Percentiles rank a stretch among this genome's conserved stretches.
Conservation (phyloP, 1,140 invertebrate genomes). For the Globodera rostochiensis region DNA sequence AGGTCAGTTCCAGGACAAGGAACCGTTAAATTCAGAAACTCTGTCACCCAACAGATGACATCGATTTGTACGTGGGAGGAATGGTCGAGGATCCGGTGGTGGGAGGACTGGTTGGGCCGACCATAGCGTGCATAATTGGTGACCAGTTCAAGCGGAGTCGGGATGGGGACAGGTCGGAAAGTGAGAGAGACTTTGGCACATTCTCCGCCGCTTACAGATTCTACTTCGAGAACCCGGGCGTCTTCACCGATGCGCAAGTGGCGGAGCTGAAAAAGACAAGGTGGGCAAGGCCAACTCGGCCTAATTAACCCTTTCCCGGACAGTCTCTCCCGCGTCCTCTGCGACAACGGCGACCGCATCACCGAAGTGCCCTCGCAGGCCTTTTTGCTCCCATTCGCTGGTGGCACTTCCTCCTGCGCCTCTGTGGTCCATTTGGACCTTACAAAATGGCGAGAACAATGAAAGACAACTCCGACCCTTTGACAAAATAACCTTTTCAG, state of each 20-base stretch:
- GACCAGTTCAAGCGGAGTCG: constrained; percentile 80
- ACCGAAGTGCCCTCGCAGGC: constrained; percentile 57
- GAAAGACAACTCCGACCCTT: not conserved
- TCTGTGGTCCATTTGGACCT: constrained; percentile 54
- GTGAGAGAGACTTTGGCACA: not conserved
- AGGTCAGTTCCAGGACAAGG: constrained; percentile 35
- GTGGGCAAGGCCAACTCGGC: not conserved
- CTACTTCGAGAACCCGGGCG: constrained; percentile 87
- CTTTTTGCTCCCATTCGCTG: constrained; percentile 52
- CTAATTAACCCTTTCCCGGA: no score
- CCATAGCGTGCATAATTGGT: constrained; percentile 91
- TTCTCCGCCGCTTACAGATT: constrained; percentile 69
- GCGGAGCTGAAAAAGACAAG: constrained; percentile 70
- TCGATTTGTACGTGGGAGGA: constrained; percentile 89
- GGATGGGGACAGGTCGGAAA: constrained; percentile 72
- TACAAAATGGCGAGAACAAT: constrained; percentile 56
- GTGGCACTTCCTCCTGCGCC: constrained; percentile 52
- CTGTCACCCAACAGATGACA: constrained; percentile 73
- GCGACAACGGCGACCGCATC: constrained; percentile 78
- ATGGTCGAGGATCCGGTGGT: constrained; percentile 72
- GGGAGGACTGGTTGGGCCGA: constrained; percentile 71
- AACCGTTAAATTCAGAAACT: not conserved
- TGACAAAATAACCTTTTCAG: no score
- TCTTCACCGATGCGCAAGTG: constrained; percentile 79
- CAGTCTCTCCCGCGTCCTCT: constrained; percentile 75